A percentile compares a stretch with the other conserved stretches of the same genome.
These are phyloP conservation scores for Melieria picta DNA, from an alignment of 2,888 invertebrate genomes.

Conservation along the genomic window DNA sequence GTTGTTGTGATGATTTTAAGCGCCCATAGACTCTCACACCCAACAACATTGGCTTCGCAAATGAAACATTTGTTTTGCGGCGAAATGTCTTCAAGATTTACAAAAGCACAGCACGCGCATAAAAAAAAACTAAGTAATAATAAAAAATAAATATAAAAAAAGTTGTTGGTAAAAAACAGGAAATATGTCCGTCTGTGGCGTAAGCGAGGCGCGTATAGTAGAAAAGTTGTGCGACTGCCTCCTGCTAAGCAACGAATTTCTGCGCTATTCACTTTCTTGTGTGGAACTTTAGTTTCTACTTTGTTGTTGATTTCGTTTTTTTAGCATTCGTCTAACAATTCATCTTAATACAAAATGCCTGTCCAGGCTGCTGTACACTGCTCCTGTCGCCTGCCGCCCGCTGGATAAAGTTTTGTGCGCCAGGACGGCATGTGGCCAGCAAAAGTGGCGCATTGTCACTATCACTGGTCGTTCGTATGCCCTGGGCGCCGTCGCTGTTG, in stretches of 20 bases:
- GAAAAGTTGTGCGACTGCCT: no score
- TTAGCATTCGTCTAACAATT: constrained; percentile 19
- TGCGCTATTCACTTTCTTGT: background rate
- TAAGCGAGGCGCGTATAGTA: no score
- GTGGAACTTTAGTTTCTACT: background rate
- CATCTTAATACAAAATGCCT: constrained; percentile 32
- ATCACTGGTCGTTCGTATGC: constrained; percentile 11
- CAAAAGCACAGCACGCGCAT: background rate
- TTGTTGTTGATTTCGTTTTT: constrained; percentile 11
- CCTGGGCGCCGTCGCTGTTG: no score
- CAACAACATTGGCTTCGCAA: background rate
- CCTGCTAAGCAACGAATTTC: no score
- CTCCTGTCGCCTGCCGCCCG: background rate
- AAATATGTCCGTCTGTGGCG: background rate
- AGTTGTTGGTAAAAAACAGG: background rate
- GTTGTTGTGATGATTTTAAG: no score
- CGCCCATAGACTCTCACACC: no score
- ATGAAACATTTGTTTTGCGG: background rate
- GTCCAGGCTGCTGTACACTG: constrained; percentile 1
- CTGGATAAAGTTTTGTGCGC: background rate
- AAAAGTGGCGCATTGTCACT: constrained; percentile 26
- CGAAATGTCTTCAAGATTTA: background rate
- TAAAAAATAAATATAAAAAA: background rate
- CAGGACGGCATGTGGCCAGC: background rate
- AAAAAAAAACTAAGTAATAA: background rate